Base-by-base conservation (phyloP, 1,140 invertebrate genomes). In the Hycleus cichorii region DNA sequence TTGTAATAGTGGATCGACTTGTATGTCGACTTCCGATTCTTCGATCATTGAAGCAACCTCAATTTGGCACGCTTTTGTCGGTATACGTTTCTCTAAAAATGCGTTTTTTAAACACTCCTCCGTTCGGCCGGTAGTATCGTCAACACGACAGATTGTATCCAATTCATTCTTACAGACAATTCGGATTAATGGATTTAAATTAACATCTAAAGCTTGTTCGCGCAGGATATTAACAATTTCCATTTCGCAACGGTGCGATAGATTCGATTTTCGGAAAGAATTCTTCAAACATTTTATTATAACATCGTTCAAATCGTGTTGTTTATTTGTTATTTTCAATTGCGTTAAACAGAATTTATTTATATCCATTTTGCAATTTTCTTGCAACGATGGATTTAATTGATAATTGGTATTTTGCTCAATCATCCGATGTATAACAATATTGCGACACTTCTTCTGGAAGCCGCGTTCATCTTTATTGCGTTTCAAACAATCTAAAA, bases 371-470 rank as follows among this genome's bases (percentile, higher is more conserved):
- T 79, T 77, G 69, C 93, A 97, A 4, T 84, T 81, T 58, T 83
- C 84, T 71, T 91, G 87, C 27, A 98, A 77, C 5, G 83, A 79
- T 10, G 91, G 90, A 78, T 98, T 97, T 47, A 98, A 86, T 63
- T 95, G 82, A 67, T 91, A 92, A 76, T 99, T 95, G 45, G 85
- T 82, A 72, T 91, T 93, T 76, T 95, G 91, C 73, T 94, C 91
- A 53, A 93, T 87, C 84, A 97, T 89, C 70, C 96, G 80, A 72
- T 88, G 87, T 6, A 92, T 78, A 3, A 99, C 87, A 9, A 97
- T 81, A 49, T 84, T 77, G 68, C 90, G 86, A 73, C 97, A 99
- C 50, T 86, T 86, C 51, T 85, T 81, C 72, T 95, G 89, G 76
- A 95, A 97, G 24, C 80, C 82, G 12, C 79, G 74, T 63, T 93